Evolutionary conservation across 2,888 invertebrate genomes (phyloP).

Genomic region (Drosophila paramelanica): DNA sequence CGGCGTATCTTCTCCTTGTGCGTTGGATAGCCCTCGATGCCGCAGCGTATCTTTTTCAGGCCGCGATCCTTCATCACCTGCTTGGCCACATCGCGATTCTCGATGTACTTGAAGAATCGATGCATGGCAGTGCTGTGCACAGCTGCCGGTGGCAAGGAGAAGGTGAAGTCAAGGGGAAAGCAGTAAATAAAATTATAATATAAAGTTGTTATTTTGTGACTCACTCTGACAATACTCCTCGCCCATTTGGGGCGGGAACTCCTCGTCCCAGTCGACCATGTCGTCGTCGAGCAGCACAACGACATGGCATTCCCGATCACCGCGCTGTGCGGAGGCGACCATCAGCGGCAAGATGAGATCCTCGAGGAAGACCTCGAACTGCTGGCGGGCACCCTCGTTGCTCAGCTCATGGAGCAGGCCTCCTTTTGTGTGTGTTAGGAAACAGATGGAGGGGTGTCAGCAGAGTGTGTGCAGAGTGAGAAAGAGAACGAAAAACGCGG

Average conservation of each 20-base stretch:
- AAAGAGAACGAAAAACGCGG: conserved; percentile 31
- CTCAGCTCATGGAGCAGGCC: conserved; percentile 98
- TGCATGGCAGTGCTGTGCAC: conserved; percentile 98
- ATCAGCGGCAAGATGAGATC: conserved; percentile 97
- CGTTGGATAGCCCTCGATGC: conserved; percentile 99
- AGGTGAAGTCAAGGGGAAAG: too few relatives aligned
- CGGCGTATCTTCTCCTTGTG: conserved; percentile 99
- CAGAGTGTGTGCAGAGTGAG: conserved; percentile 39
- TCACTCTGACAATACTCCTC: conserved; percentile 98
- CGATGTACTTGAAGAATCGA: conserved; percentile 99
- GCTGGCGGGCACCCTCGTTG: conserved; percentile 99
- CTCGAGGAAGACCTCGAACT: conserved; percentile 98
- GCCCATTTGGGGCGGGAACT: conserved; percentile 99
- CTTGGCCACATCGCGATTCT: conserved; percentile 99
- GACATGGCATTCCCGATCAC: conserved; percentile 99
- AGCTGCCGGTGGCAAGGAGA: conserved; percentile 86
- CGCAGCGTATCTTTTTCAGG: conserved; percentile 98
- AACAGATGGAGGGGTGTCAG: conserved; percentile 49
- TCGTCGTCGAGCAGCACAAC: conserved; percentile 98
- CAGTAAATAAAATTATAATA: too few relatives aligned
- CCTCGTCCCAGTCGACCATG: conserved; percentile 98
- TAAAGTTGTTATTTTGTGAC: conserved; percentile 46
- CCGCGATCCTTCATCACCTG: conserved; percentile 99
- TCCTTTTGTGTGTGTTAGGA: conserved; percentile 85
- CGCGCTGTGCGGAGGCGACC: conserved; percentile 96